phyloP scores from a whole-genome alignment of 2,113 vertebrate species.

The Mionectes macconnelli region DNA sequence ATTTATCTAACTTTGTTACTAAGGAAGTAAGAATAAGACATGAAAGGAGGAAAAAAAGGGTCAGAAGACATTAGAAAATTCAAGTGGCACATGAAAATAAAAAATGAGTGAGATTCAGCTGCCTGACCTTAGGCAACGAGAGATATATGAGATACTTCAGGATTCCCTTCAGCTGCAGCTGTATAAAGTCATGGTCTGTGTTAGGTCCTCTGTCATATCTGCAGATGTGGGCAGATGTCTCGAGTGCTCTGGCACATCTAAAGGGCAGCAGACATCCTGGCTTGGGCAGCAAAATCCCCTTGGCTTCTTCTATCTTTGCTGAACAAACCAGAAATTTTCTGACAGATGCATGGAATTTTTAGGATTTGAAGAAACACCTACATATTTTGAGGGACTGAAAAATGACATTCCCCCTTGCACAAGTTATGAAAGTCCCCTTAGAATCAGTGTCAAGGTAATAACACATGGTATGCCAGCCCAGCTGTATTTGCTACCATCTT shows the following conservation, averaged over 20 bases:
- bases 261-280: neutral
- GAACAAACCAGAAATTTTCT: neutral
- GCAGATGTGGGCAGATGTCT: neutral
- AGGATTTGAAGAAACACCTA: neutral
- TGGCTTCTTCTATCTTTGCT: neutral
- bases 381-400: neutral
- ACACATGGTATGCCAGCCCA: neutral
- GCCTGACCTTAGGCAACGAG: neutral
- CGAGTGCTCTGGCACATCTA: neutral
- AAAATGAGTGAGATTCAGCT: neutral
- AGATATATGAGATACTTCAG: conserved; percentile 2
- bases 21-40: neutral
- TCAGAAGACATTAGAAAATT: neutral
- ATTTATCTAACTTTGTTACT: neutral
- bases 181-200: neutral
- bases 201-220: neutral
- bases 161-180: neutral
- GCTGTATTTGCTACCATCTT: neutral
- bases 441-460: neutral
- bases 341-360: neutral
- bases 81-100: neutral
- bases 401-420: neutral
- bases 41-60: neutral
- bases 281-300: neutral
- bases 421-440: neutral